Percentiles rank a stretch among this genome's conserved stretches.
Evolutionary conservation across 1,140 invertebrate genomes (phyloP).

Genomic region (Drosophila quadrilineata): DNA sequence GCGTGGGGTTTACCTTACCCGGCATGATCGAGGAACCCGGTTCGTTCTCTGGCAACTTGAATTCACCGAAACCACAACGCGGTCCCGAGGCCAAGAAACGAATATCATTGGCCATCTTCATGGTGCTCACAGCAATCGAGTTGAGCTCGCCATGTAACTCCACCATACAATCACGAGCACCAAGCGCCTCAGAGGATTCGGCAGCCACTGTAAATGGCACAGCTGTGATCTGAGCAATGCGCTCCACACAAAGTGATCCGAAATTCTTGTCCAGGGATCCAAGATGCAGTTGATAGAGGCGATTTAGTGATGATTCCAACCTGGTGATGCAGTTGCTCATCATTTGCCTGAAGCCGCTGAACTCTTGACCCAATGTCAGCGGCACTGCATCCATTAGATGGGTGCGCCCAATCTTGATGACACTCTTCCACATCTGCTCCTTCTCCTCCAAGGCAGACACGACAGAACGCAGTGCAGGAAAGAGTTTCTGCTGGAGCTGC

Average conservation of each 20-base stretch:
- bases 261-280: conserved; percentile 93
- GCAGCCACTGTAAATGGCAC: conserved; percentile 95
- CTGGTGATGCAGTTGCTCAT: conserved; percentile 91
- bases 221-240: conserved; percentile 88
- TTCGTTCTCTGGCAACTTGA: conserved; percentile 97
- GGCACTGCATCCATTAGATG: conserved; percentile 97
- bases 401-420: conserved; percentile 96
- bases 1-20: conserved; percentile 99
- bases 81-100: conserved; percentile 97
- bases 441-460: conserved; percentile 89
- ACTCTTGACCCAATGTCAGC: conserved; percentile 98
- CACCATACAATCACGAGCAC: conserved; percentile 95
- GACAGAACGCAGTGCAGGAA: conserved; percentile 90
- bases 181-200: conserved; percentile 98
- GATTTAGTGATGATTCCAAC: conserved; percentile 90
- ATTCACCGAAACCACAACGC: conserved; percentile 97
- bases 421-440: conserved; percentile 90
- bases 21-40: conserved; percentile 99
- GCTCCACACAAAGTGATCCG: conserved; percentile 92
- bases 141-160: conserved; percentile 97
- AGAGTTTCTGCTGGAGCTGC: conserved; percentile 91
- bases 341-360: conserved; percentile 96
- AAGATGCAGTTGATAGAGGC: conserved; percentile 93
- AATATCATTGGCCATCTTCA: conserved; percentile 99
- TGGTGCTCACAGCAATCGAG: conserved; percentile 94